Conservation (phyloP, 2,113 vertebrate species). For the Paramisgurnus dabryanus region DNA sequence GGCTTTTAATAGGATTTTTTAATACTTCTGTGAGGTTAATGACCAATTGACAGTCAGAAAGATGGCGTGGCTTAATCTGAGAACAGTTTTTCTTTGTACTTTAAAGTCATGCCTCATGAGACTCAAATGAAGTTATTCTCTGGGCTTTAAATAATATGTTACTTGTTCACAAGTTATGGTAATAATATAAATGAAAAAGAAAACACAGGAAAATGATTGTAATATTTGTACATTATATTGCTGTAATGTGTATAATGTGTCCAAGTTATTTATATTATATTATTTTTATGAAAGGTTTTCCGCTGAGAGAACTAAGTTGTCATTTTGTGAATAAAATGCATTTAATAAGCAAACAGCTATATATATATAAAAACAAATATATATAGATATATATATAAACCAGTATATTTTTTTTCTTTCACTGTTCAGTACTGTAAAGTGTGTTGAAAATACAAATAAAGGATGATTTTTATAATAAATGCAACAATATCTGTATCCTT, state of each 20-base stretch:
- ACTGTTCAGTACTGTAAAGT: conserved; percentile 85
- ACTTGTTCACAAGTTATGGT: conserved; percentile 71
- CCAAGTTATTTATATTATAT: conserved; percentile 84
- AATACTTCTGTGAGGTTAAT: conserved; percentile 39
- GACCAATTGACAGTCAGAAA: conserved; percentile 33
- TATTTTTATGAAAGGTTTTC: conserved; percentile 83
- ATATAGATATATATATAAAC: conserved; percentile 76
- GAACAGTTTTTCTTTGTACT: conserved; percentile 63
- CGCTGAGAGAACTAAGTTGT: conserved; percentile 79
- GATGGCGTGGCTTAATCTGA: conserved; percentile 56
- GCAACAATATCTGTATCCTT: conserved; percentile 8
- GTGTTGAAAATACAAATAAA: conserved; percentile 85
- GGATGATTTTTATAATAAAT: conserved; percentile 77
- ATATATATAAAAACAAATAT: conserved; percentile 72
- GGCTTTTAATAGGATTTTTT: conserved; percentile 33
- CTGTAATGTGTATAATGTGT: conserved; percentile 84
- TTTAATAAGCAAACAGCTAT: conserved; percentile 83
- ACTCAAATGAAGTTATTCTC: conserved; percentile 72
- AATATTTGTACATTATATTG: conserved; percentile 84
- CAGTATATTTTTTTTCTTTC: conserved; percentile 84
- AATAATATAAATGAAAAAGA: conserved; percentile 68
- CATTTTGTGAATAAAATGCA: conserved; percentile 83
- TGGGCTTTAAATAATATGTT: conserved; percentile 76
- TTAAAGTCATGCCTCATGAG: conserved; percentile 73
- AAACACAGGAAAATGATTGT: conserved; percentile 78